Percentiles rank a stretch among this genome's conserved stretches.
phyloP scores from a whole-genome alignment of 2,113 vertebrate genomes.

The Empidonax traillii region DNA sequence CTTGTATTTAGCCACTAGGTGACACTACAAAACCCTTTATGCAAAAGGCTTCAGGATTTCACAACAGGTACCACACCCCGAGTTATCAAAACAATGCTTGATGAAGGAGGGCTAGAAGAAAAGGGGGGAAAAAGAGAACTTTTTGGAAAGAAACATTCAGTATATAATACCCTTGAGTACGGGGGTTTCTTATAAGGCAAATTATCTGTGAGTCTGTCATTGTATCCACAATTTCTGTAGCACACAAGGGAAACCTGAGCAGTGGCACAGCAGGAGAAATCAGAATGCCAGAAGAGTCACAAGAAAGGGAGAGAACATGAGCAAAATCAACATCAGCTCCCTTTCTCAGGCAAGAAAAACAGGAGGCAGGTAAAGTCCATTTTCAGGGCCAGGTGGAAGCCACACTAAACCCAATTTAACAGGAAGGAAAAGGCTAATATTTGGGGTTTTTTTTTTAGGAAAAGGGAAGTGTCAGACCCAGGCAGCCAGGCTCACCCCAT shows the following conservation, averaged over 20 bases:
- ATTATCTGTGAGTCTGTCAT: background rate
- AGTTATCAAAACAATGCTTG: background rate
- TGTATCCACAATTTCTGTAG: background rate
- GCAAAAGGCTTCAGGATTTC: background rate
- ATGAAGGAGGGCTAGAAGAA: background rate
- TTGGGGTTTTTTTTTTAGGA: background rate
- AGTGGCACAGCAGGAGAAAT: background rate
- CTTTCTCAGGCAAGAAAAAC: background rate
- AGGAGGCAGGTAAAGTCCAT: background rate
- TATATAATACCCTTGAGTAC: background rate
- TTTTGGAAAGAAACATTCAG: background rate
- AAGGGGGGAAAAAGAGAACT: background rate
- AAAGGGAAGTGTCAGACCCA: background rate
- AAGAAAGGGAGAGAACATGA: background rate
- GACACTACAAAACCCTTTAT: conserved; percentile 36
- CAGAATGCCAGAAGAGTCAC: background rate
- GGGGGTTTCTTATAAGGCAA: background rate
- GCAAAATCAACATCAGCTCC: background rate
- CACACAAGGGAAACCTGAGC: background rate
- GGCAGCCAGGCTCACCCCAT: background rate
- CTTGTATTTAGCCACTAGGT: conserved; percentile 32
- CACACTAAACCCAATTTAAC: background rate
- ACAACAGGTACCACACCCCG: background rate
- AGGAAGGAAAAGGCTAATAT: background rate
- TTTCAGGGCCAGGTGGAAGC: background rate